These are phyloP conservation scores for Florisuga fusca DNA, from an alignment of 2,797 vertebrate genomes.

Conservation along the genomic window DNA sequence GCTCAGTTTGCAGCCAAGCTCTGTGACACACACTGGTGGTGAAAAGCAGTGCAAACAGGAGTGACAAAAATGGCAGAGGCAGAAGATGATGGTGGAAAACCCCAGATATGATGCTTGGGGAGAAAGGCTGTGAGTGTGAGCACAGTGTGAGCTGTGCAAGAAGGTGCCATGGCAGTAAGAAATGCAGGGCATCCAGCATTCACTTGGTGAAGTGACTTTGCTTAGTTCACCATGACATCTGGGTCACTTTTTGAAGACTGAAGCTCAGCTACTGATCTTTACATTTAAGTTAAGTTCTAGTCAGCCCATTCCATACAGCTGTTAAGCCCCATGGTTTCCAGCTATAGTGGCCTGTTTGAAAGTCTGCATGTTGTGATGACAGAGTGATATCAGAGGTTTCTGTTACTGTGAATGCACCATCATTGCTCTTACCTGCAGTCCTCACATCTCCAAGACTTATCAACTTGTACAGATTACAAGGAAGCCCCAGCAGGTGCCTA, in stretches of 20 bases:
- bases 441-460: background rate
- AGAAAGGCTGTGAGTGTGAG: background rate
- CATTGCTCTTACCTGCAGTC: background rate
- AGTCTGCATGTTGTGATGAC: background rate
- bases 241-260: background rate
- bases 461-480: background rate
- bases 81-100: background rate
- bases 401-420: background rate
- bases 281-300: background rate
- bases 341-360: background rate
- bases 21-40: background rate
- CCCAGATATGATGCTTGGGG: background rate
- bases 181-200: background rate
- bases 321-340: background rate
- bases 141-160: background rate
- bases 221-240: background rate
- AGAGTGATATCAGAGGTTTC: background rate
- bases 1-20: conserved; percentile 16
- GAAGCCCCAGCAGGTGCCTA: background rate
- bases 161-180: background rate
- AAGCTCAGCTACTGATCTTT: background rate
- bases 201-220: conserved; percentile 5
- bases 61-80: background rate
- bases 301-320: background rate
- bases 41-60: background rate